Evolutionary conservation across 2,113 vertebrate genomes (phyloP).

Genomic region (Cololabis saira): DNA sequence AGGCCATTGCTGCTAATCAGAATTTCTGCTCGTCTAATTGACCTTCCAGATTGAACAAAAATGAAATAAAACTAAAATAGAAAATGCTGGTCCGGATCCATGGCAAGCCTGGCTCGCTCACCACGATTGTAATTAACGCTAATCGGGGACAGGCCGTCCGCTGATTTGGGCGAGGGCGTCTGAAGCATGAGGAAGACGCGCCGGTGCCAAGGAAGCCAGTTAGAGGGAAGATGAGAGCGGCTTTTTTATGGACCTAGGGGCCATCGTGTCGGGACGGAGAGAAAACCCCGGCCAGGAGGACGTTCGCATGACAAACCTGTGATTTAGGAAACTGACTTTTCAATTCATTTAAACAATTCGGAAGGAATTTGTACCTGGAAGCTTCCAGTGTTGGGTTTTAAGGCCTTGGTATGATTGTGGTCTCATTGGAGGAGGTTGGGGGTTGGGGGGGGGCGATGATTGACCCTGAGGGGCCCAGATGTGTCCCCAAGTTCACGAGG

Average conservation of each 20-base stretch:
- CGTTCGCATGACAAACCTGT: no score
- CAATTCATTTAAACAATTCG: no score
- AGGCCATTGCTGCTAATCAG: conserved; percentile 52
- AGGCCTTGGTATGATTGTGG: no score
- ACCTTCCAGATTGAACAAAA: conserved; percentile 51
- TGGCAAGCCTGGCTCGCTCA: conserved; percentile 40
- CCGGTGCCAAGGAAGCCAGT: conserved; percentile 49
- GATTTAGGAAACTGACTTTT: no score
- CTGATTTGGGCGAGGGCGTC: conserved; percentile 56
- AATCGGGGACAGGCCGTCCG: conserved; percentile 45
- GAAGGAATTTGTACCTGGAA: no score
- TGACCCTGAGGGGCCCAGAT: no score
- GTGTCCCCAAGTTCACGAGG: no score
- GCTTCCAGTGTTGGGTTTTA: no score
- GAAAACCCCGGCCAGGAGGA: no score
- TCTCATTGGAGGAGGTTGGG: no score
- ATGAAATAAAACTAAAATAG: conserved; percentile 43
- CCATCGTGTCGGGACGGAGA: conserved; percentile 26
- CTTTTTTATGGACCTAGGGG: not conserved
- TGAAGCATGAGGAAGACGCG: conserved; percentile 29
- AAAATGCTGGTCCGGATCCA: conserved; percentile 36
- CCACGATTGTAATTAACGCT: conserved; percentile 52
- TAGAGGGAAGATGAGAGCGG: conserved; percentile 4
- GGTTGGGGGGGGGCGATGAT: no score
- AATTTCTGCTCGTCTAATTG: conserved; percentile 54